phyloP scores from a whole-genome alignment of 2,888 invertebrate species.

The Lutraria lutraria region DNA sequence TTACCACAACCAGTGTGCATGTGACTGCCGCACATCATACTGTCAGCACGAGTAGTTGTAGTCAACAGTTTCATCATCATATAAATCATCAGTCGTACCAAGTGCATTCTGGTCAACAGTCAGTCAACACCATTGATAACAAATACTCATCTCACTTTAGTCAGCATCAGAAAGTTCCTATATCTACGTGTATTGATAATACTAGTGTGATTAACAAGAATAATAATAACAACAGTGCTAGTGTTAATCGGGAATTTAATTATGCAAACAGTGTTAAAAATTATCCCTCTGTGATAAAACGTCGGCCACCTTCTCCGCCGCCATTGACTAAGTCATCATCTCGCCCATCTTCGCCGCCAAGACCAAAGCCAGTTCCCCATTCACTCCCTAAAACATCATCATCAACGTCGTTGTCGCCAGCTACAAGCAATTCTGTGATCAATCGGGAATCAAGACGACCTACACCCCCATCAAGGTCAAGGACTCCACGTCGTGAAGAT shows the following conservation, averaged over 20 bases:
- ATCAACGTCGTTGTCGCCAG: slow-evolving; percentile 32
- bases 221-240: slow-evolving; percentile 29
- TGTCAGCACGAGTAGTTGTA: slow-evolving; percentile 40
- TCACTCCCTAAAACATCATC: slow-evolving; percentile 21
- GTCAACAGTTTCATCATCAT: slow-evolving; percentile 49
- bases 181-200: slow-evolving; percentile 34
- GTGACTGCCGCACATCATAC: slow-evolving; percentile 38
- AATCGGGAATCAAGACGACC: slow-evolving; percentile 58
- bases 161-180: slow-evolving; percentile 21
- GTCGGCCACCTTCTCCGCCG: slow-evolving; percentile 55
- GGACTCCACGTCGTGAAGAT: slow-evolving; percentile 57
- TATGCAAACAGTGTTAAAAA: slow-evolving; percentile 25
- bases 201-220: slow-evolving; percentile 20
- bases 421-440: slow-evolving; percentile 63
- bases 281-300: slow-evolving; percentile 49
- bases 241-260: slow-evolving; percentile 11
- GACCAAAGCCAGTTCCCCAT: slow-evolving; percentile 47
- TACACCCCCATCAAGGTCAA: slow-evolving; percentile 53
- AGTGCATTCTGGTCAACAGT: slow-evolving; percentile 13
- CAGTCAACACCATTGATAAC: slow-evolving; percentile 1
- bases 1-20: slow-evolving; percentile 40
- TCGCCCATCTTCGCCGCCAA: slow-evolving; percentile 45
- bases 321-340: slow-evolving; percentile 48
- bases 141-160: slow-evolving; percentile 28
- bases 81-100: slow-evolving; percentile 31